Evolutionary conservation across 2,888 invertebrate genomes (phyloP).

Genomic region (Pachycephus smyrnensis): DNA sequence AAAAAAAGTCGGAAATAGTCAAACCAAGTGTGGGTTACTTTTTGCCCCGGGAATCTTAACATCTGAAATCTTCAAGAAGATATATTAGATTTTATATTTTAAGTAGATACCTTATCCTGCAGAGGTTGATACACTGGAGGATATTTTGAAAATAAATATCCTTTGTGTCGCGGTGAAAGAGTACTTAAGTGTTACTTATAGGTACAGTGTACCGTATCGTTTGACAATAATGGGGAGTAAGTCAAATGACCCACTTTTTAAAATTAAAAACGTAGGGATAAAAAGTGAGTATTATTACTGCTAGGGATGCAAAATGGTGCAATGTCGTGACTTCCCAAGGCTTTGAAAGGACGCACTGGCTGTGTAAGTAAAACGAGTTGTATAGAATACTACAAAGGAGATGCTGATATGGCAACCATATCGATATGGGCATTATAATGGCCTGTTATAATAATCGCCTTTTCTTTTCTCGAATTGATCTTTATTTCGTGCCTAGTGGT

Average conservation of each 20-base stretch:
- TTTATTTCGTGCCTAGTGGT: background rate
- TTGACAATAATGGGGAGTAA: background rate
- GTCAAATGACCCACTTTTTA: background rate
- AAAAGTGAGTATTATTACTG: too few relatives aligned
- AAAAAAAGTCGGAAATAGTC: background rate
- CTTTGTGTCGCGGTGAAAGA: background rate
- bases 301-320: too few relatives aligned
- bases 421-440: constrained; percentile 16
- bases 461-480: constrained; percentile 16
- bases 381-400: background rate
- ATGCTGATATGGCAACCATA: background rate
- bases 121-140: background rate
- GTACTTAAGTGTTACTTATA: background rate
- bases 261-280: background rate
- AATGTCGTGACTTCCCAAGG: background rate
- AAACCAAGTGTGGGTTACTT: background rate
- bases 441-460: constrained; percentile 20
- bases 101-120: background rate
- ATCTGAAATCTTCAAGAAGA: background rate
- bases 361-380: background rate
- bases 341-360: background rate
- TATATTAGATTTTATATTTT: background rate
- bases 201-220: background rate
- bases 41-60: background rate
- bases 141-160: background rate